phyloP scores from a whole-genome alignment of 2,113 vertebrate genomes.

The Menura novaehollandiae region DNA sequence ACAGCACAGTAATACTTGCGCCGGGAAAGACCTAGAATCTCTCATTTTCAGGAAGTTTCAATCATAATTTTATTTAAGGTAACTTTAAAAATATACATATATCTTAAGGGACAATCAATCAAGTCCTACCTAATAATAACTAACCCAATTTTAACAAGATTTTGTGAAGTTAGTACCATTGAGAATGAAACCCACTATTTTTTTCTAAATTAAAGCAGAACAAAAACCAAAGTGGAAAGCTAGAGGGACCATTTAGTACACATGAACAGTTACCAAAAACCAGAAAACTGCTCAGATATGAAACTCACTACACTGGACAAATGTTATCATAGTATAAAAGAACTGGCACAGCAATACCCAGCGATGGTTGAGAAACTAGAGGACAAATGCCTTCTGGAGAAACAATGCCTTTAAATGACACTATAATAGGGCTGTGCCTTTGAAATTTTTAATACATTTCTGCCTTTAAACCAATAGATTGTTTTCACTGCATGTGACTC shows the following conservation, averaged over 20 bases:
- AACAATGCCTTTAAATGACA: neutral
- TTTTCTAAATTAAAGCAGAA: neutral
- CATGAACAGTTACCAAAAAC: neutral
- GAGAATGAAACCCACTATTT: neutral
- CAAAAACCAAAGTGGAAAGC: neutral
- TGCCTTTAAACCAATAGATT: conserved; percentile 8
- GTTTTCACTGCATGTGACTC: neutral
- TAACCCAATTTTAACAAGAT: neutral
- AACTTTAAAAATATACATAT: neutral
- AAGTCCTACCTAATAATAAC: neutral
- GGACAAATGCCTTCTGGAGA: neutral
- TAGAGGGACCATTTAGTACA: neutral
- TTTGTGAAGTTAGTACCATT: neutral
- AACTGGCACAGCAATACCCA: neutral
- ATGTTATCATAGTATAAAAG: neutral
- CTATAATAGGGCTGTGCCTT: neutral
- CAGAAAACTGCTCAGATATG: neutral
- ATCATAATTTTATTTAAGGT: neutral
- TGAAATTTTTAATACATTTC: neutral
- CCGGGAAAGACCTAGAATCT: neutral
- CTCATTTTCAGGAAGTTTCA: neutral
- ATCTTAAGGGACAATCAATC: neutral
- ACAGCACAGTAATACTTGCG: neutral
- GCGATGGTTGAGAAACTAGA: neutral
- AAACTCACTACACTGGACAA: neutral